Base-by-base conservation (phyloP, 1,140 invertebrate genomes). In the Trichonephila clavipes region DNA sequence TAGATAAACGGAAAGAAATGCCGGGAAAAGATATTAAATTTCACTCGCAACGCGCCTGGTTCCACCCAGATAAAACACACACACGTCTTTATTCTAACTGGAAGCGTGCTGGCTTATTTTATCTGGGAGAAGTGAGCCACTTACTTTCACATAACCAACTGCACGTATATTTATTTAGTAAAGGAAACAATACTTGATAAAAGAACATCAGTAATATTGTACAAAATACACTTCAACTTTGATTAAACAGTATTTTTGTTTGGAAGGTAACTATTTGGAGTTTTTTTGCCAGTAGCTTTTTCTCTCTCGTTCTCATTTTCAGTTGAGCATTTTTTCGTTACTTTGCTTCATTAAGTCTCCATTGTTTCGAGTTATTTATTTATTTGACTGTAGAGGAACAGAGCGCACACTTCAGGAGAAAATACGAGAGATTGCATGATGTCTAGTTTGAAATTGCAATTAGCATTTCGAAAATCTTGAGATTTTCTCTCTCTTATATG, bases 1-100 rank as follows among this genome's bases (percentile, higher is more conserved):
- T 34, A 62, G 85, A 87, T 87, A 87, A 87, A 87, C 85, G 34
- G 51, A 51, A 12, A 51, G 51, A 8, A 83, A 59, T 1, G 59
- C 85, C 28, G 85, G n/a, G 19, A 40, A 61, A 64, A 87, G 85
- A 87, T 87, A 87, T 87, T 87, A 87, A 87, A 87, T 87, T 87
- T 64, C 61, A 21, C 61, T 34, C 58, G 12, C 19, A 64, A 34
- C 61, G n/a, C 18, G 85, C 24, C 85, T 87, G 85, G 58, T 19
- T 28, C 58, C 18, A n/a, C 59, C 59, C 19, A 66, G 85, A 87
- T 87, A 87, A 87, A 51, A 87, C 82, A 83, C 82, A 83, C 82
- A 83, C 40, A 58, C 21, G 44, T 61, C 85, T 87, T 87, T 64
- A 87, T 87, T 61, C 61, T 40, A 58, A 21, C 82, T 59, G 19